Conservation (phyloP, 2,888 invertebrate genomes). For the Lagria hirta region DNA sequence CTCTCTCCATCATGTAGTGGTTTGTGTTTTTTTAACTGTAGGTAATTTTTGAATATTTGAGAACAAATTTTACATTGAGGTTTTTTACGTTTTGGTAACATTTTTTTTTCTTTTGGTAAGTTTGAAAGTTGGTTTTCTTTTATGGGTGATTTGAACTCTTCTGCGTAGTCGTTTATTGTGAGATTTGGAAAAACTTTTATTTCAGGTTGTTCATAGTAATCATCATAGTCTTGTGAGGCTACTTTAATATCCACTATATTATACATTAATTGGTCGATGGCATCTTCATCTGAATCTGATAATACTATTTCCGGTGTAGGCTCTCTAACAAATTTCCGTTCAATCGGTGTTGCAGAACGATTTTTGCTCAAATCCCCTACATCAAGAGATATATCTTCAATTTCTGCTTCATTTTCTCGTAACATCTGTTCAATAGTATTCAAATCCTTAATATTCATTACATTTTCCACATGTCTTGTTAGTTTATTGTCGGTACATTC, state of each 20-base stretch:
- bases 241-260: constrained; percentile 20
- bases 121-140: not conserved
- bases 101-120: constrained; percentile 6
- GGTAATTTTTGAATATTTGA: constrained; percentile 40
- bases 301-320: constrained; percentile 16
- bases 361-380: too few relatives aligned
- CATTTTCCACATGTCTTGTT: too few relatives aligned
- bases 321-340: too few relatives aligned
- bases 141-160: too few relatives aligned
- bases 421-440: too few relatives aligned
- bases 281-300: constrained; percentile 18
- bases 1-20: constrained; percentile 37
- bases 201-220: constrained; percentile 1
- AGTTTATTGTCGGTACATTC: too few relatives aligned
- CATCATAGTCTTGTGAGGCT: constrained; percentile 10
- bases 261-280: constrained; percentile 17
- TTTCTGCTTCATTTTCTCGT: too few relatives aligned
- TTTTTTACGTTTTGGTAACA: constrained; percentile 14
- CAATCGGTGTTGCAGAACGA: too few relatives aligned
- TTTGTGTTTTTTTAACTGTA: constrained; percentile 42
- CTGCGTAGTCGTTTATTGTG: constrained; percentile 1
- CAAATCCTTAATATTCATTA: too few relatives aligned
- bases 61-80: constrained; percentile 49
- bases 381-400: too few relatives aligned
- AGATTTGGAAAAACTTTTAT: constrained; percentile 1